These are phyloP conservation scores for Arrhopalites spinosus DNA, from an alignment of 2,888 invertebrate species.

Conservation along the genomic window DNA sequence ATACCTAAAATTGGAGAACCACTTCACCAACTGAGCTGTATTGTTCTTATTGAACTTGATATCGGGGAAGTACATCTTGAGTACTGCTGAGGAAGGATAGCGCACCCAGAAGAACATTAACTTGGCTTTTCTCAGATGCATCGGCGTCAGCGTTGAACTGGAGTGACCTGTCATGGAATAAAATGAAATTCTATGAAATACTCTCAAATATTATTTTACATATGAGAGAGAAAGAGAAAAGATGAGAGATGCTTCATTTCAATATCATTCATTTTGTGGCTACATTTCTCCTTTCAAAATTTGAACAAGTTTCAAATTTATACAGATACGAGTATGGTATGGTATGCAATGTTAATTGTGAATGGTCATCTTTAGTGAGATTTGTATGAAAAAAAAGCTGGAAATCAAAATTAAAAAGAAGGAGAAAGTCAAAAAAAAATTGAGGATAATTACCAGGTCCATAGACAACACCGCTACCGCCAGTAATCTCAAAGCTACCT, in stretches of 20 bases:
- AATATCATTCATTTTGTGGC: too few species aligned
- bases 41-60: slow-evolving; percentile 99
- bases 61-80: slow-evolving; percentile 99
- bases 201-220: too few species aligned
- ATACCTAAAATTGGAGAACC: slow-evolving; percentile 99
- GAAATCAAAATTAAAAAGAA: not conserved
- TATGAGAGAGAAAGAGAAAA: too few species aligned
- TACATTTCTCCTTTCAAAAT: too few species aligned
- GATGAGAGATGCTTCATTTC: too few species aligned
- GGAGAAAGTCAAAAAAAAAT: slow-evolving; percentile 4
- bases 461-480: slow-evolving; percentile 29
- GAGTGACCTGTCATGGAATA: slow-evolving; percentile 53
- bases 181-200: too few species aligned
- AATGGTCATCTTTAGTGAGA: too few species aligned
- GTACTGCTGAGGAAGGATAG: slow-evolving; percentile 97
- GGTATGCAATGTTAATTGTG: too few species aligned
- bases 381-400: not conserved
- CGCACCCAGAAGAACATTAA: slow-evolving; percentile 99
- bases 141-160: slow-evolving; percentile 95
- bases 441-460: slow-evolving; percentile 30
- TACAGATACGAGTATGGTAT: too few species aligned
- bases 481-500: slow-evolving; percentile 30
- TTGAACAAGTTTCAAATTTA: too few species aligned
- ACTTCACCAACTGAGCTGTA: slow-evolving; percentile 99
- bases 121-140: slow-evolving; percentile 99